Percentiles rank a stretch among this genome's conserved stretches.
phyloP scores from a whole-genome alignment of 2,797 vertebrate genomes.

The Miichthys miiuy region DNA sequence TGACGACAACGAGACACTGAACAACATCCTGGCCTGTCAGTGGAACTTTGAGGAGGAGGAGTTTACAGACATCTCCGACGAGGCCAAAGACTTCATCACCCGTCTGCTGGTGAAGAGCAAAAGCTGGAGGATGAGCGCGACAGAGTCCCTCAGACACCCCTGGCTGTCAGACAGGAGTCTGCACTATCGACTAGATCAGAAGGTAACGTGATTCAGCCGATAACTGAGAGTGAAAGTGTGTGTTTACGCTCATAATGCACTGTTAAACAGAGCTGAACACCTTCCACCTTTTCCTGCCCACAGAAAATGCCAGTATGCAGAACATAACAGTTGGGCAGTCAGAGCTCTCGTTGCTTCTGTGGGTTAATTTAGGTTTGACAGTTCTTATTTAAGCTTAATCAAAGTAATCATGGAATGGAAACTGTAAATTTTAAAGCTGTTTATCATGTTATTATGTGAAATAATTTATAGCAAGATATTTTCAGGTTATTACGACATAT shows the following conservation, averaged over 20 bases:
- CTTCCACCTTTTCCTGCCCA: background rate
- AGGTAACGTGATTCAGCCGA: slow-evolving; percentile 79
- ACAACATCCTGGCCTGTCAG: slow-evolving; percentile 94
- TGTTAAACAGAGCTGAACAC: background rate
- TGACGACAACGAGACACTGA: slow-evolving; percentile 95
- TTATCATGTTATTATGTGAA: no score
- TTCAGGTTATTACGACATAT: no score
- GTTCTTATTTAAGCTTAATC: background rate
- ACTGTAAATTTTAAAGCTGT: background rate
- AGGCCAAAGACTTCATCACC: slow-evolving; percentile 96
- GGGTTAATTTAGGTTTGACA: background rate
- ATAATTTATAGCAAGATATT: no score
- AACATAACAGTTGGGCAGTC: background rate
- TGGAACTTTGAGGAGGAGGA: slow-evolving; percentile 96
- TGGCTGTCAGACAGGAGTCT: slow-evolving; percentile 93
- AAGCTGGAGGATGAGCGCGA: slow-evolving; percentile 97
- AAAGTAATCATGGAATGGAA: background rate
- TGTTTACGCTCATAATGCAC: background rate
- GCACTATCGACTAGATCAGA: slow-evolving; percentile 87
- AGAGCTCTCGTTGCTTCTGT: background rate
- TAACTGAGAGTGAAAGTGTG: no score
- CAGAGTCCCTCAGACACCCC: slow-evolving; percentile 93
- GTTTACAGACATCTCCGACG: slow-evolving; percentile 91
- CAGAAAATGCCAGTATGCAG: background rate
- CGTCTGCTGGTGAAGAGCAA: slow-evolving; percentile 97